Evolutionary conservation across 2,113 vertebrate genomes (phyloP).

Genomic region (Gambusia holbrooki): DNA sequence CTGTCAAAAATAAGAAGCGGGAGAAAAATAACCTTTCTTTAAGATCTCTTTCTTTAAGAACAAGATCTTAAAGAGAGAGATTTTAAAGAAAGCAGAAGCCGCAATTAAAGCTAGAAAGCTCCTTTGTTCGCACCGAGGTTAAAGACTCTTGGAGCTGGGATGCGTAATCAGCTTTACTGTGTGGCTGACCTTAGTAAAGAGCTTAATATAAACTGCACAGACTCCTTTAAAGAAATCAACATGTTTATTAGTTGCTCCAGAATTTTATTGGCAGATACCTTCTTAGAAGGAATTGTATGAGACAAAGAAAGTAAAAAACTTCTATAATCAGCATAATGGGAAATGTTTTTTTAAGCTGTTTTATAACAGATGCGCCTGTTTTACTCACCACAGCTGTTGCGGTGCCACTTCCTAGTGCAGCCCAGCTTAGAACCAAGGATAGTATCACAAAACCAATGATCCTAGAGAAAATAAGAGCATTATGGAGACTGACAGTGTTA

Average conservation of each 20-base stretch:
- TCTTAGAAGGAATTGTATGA: no score
- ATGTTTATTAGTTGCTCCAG: conserved; percentile 14
- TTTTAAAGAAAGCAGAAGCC: conserved; percentile 24
- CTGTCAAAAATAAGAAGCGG: conserved; percentile 38
- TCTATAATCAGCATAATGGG: background rate
- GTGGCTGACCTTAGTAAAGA: conserved; percentile 42
- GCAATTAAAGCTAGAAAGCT: conserved; percentile 56
- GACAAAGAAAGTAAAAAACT: background rate
- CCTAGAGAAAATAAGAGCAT: conserved; percentile 70
- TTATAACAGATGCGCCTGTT: background rate
- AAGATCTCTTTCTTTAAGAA: no score
- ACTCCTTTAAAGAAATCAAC: conserved; percentile 31
- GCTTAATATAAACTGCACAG: conserved; percentile 27
- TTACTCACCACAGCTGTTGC: conserved; percentile 88
- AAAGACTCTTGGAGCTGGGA: conserved; percentile 51
- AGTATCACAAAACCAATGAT: conserved; percentile 85
- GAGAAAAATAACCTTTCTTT: conserved; percentile 10
- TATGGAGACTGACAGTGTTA: background rate
- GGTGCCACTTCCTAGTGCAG: conserved; percentile 82
- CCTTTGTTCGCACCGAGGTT: conserved; percentile 59
- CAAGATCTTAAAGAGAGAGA: conserved; percentile 32
- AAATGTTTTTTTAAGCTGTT: background rate
- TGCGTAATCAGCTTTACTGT: conserved; percentile 76
- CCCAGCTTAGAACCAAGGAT: conserved; percentile 90
- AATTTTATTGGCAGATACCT: conserved; percentile 11